phyloP scores from a whole-genome alignment of 2,888 invertebrate genomes.

The Drosophila tanythrix region DNA sequence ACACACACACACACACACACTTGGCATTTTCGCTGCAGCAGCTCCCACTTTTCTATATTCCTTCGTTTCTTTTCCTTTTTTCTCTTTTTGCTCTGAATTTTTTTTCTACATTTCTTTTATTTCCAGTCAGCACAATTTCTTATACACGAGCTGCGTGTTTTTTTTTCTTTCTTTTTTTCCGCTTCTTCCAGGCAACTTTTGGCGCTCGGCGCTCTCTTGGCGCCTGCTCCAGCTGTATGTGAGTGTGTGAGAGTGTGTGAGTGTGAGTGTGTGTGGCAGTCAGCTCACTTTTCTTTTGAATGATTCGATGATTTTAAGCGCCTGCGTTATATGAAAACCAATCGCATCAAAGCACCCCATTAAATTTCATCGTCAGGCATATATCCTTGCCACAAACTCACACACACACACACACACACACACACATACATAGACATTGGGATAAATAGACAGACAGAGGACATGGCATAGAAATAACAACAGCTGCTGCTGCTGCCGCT shows the following conservation, averaged over 20 bases:
- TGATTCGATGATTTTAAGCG: slow-evolving; percentile 86
- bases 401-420: slow-evolving; percentile 26
- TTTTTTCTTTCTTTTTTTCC: slow-evolving; percentile 33
- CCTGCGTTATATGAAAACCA: slow-evolving; percentile 86
- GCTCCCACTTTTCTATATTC: slow-evolving; percentile 44
- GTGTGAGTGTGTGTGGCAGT: slow-evolving; percentile 66
- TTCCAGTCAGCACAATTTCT: slow-evolving; percentile 72
- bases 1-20: slow-evolving; percentile 25
- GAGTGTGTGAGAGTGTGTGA: slow-evolving; percentile 33
- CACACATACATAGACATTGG: slow-evolving; percentile 11
- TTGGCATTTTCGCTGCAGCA: slow-evolving; percentile 29
- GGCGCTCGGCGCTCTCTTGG: slow-evolving; percentile 52
- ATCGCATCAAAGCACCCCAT: slow-evolving; percentile 86
- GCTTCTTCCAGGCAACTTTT: slow-evolving; percentile 52
- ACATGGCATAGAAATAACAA: slow-evolving; percentile 69
- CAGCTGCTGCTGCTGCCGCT: slow-evolving; percentile 65
- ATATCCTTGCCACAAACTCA: slow-evolving; percentile 75
- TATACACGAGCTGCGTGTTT: slow-evolving; percentile 66
- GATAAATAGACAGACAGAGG: slow-evolving; percentile 58
- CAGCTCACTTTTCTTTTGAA: slow-evolving; percentile 84
- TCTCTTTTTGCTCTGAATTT: slow-evolving; percentile 15
- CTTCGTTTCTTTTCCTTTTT: slow-evolving; percentile 27
- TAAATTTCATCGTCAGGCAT: slow-evolving; percentile 85
- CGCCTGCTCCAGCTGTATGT: slow-evolving; percentile 53
- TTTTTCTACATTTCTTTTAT: slow-evolving; percentile 66